Percentiles rank a stretch among this genome's conserved stretches.
phyloP scores from a whole-genome alignment of 2,888 invertebrate genomes.

The Stenoptilia bipunctidactyla region DNA sequence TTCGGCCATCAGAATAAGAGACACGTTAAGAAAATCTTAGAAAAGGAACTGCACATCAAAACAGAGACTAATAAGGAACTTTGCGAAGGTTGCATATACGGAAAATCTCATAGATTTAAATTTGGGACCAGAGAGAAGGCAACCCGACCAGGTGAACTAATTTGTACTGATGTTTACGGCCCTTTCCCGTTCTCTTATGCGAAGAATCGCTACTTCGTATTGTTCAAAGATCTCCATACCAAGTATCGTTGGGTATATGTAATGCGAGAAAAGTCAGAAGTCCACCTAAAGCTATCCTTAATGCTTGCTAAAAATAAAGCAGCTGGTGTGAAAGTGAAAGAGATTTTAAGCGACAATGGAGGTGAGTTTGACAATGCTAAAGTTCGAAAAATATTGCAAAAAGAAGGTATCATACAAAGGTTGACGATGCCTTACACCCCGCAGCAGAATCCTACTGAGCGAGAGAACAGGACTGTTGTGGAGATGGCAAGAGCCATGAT shows the following conservation, averaged over 20 bases:
- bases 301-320: background rate
- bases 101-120: too few relatives aligned
- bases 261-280: too few relatives aligned
- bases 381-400: background rate
- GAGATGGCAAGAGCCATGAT: slow-evolving; percentile 3
- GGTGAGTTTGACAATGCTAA: slow-evolving; percentile 3
- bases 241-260: too few relatives aligned
- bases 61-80: too few relatives aligned
- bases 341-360: slow-evolving; percentile 3
- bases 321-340: background rate
- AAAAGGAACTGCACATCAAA: too few relatives aligned
- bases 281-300: too few relatives aligned
- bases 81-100: too few relatives aligned
- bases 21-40: too few relatives aligned
- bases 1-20: slow-evolving; percentile 1
- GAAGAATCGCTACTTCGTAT: too few relatives aligned
- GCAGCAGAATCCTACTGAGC: slow-evolving; percentile 2
- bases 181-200: background rate
- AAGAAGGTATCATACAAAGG: too few relatives aligned
- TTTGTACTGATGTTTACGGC: background rate
- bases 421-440: slow-evolving; percentile 4
- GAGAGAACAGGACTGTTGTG: too few relatives aligned
- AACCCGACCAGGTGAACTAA: background rate
- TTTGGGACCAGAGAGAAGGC: background rate
- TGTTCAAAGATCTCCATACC: too few relatives aligned